Conservation (phyloP, 2,888 invertebrate genomes). For the Hypomecis punctinalis region DNA sequence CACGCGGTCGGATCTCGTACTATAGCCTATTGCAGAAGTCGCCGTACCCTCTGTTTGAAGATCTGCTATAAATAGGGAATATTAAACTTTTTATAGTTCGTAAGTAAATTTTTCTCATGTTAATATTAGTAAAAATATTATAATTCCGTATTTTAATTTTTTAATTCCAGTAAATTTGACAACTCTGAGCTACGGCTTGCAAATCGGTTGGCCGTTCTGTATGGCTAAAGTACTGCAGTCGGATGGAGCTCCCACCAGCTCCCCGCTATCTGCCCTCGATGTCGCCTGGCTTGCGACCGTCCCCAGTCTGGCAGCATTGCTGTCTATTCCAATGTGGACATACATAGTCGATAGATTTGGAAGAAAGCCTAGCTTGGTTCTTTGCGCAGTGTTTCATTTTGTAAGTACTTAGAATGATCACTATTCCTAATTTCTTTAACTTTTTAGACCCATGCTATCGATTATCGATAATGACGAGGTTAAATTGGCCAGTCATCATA, state of each 20-base stretch:
- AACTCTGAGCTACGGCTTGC: conserved; percentile 63
- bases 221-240: conserved; percentile 63
- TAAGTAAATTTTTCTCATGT: not conserved
- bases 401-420: too few relatives aligned
- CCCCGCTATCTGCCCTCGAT: conserved; percentile 55
- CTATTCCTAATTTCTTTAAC: not conserved
- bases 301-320: conserved; percentile 11
- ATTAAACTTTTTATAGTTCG: too few relatives aligned
- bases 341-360: conserved; percentile 15
- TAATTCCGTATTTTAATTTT: not conserved
- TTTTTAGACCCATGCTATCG: too few relatives aligned
- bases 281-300: conserved; percentile 68
- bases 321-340: conserved; percentile 9
- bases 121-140: not conserved
- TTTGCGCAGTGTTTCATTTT: not conserved
- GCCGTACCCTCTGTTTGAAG: too few relatives aligned
- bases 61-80: too few relatives aligned
- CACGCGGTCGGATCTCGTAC: too few relatives aligned
- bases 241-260: conserved; percentile 53
- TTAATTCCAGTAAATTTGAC: conserved; percentile 60
- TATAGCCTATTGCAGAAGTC: too few relatives aligned
- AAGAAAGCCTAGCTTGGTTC: conserved; percentile 16
- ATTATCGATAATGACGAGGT: too few relatives aligned
- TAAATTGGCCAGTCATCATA: too few relatives aligned
- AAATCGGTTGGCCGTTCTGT: conserved; percentile 71